Percentiles rank a stretch among this genome's conserved stretches.
Conservation (phyloP, 2,113 vertebrate genomes). For the Montifringilla adamsi region DNA sequence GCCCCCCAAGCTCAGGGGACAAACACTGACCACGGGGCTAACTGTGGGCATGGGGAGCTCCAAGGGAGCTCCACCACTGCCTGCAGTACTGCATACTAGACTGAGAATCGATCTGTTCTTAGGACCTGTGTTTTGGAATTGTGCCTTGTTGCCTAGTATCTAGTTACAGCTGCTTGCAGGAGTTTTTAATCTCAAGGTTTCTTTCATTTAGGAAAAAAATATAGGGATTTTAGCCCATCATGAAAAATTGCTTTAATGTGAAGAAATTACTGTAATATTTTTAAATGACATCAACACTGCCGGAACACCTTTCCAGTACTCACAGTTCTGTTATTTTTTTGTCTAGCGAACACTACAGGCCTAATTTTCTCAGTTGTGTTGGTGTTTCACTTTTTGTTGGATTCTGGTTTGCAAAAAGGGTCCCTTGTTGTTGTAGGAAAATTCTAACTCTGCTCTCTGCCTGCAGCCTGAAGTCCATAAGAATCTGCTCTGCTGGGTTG, state of each 20-base stretch:
- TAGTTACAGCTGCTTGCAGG: background rate
- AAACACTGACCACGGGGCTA: background rate
- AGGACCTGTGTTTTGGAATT: background rate
- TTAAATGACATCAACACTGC: background rate
- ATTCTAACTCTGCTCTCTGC: background rate
- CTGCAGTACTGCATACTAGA: background rate
- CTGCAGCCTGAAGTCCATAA: background rate
- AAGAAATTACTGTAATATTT: background rate
- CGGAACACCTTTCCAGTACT: background rate
- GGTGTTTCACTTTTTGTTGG: background rate
- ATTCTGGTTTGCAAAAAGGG: background rate
- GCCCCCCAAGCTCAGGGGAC: background rate
- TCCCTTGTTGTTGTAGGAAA: background rate
- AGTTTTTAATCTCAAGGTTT: background rate
- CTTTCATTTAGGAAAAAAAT: background rate
- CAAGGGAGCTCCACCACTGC: background rate
- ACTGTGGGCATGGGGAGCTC: background rate
- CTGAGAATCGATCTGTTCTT: background rate
- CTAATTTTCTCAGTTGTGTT: background rate
- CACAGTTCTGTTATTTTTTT: background rate
- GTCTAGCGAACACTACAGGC: background rate
- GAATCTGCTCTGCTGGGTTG: background rate
- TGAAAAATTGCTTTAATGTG: background rate
- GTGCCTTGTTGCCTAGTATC: background rate
- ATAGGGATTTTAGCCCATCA: background rate